Percentiles rank a stretch among this genome's conserved stretches.
Conservation (phyloP, 2,113 vertebrate genomes). For the Festucalex cinctus region DNA sequence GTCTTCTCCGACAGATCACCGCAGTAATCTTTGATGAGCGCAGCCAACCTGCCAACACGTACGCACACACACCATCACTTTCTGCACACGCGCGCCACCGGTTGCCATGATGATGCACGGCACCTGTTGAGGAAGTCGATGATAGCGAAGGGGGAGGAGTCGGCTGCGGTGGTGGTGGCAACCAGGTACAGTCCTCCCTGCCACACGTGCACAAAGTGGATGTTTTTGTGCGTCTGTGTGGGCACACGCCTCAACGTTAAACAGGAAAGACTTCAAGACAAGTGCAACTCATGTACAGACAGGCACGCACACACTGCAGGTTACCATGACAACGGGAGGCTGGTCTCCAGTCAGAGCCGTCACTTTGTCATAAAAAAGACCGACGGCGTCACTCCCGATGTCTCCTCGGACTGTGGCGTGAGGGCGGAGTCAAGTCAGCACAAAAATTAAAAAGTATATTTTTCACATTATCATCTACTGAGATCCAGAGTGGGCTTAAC, state of each 20-base stretch:
- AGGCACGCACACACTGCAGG: background rate
- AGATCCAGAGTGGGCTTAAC: no score
- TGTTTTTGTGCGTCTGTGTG: conserved; percentile 68
- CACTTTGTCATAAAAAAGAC: conserved; percentile 80
- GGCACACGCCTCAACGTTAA: no score
- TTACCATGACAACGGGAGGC: conserved; percentile 87
- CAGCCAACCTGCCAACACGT: conserved; percentile 66
- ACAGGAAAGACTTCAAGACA: no score
- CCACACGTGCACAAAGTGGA: conserved; percentile 80
- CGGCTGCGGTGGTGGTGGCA: conserved; percentile 64
- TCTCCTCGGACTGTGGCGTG: conserved; percentile 75
- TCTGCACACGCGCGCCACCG: background rate
- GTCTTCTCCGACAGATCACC: conserved; percentile 80
- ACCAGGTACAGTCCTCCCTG: conserved; percentile 85
- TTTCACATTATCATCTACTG: no score
- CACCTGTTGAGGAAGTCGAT: conserved; percentile 86
- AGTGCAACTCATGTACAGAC: no score
- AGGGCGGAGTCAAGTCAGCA: conserved; percentile 12
- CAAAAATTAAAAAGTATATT: no score
- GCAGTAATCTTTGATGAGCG: conserved; percentile 84
- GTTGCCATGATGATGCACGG: background rate
- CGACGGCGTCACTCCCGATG: conserved; percentile 64
- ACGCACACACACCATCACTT: background rate
- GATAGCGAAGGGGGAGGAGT: conserved; percentile 79
- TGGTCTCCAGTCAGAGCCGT: conserved; percentile 78